Evolutionary conservation across 2,797 vertebrate genomes (phyloP).

Genomic region (Chaenodraco wilsoni): DNA sequence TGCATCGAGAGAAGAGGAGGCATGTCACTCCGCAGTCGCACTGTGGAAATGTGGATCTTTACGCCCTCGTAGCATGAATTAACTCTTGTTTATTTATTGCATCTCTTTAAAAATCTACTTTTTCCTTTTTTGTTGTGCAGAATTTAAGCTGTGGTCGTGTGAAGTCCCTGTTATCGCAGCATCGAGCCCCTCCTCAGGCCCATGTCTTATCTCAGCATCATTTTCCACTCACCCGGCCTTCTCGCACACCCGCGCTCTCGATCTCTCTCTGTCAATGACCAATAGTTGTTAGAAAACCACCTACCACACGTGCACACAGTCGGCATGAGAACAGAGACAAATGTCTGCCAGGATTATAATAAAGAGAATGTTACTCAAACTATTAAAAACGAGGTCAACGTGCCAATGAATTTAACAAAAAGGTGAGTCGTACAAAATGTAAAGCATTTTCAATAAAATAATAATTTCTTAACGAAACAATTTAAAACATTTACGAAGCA

Average conservation of each 20-base stretch:
- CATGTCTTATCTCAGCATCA: conserved; percentile 70
- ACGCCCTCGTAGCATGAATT: conserved; percentile 1
- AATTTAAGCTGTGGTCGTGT: conserved; percentile 13
- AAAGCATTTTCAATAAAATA: background rate
- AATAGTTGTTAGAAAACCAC: conserved; percentile 49
- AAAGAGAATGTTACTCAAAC: background rate
- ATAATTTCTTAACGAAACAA: background rate
- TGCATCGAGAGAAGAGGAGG: conserved; percentile 33
- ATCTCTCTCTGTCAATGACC: conserved; percentile 43
- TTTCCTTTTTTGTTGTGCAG: conserved; percentile 35
- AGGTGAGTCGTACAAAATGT: no score
- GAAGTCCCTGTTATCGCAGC: conserved; percentile 46
- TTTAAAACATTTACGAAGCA: background rate
- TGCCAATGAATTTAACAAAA: background rate
- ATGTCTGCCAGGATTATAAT: background rate
- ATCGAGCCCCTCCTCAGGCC: conserved; percentile 57
- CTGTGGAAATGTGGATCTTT: conserved; percentile 45
- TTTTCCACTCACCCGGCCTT: conserved; percentile 67
- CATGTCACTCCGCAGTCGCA: conserved; percentile 29
- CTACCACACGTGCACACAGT: conserved; percentile 20
- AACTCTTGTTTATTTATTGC: conserved; percentile 26
- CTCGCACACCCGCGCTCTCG: conserved; percentile 37
- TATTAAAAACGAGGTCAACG: background rate
- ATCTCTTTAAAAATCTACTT: background rate
- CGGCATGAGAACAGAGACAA: conserved; percentile 12